Evolutionary conservation across 2,113 vertebrate species (phyloP).

Genomic region (Phasianus colchicus): DNA sequence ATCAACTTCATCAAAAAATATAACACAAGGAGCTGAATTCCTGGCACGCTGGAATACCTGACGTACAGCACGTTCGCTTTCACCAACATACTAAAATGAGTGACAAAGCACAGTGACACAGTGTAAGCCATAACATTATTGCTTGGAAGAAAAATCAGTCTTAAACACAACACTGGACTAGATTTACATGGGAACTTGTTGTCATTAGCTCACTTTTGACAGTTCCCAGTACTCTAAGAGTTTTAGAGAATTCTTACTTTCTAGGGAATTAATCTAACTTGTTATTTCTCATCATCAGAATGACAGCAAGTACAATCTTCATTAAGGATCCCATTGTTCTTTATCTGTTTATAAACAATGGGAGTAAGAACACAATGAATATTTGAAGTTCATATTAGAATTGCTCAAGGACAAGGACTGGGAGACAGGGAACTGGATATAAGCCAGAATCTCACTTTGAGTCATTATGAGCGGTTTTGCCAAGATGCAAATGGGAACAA

Average conservation of each 20-base stretch:
- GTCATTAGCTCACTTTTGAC: not conserved
- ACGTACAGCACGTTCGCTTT: conserved; percentile 93
- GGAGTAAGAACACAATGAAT: not conserved
- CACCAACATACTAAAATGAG: conserved; percentile 90
- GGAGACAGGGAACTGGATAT: not conserved
- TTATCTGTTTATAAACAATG: not conserved
- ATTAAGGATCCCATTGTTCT: not conserved
- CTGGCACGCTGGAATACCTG: conserved; percentile 95
- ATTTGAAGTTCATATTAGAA: not conserved
- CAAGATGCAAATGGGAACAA: not conserved
- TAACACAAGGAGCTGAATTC: conserved; percentile 95
- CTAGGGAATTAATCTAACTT: not conserved
- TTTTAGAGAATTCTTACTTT: not conserved
- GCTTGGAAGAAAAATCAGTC: rapidly evolving
- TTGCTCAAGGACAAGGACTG: not conserved
- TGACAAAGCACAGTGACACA: not conserved
- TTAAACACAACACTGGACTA: not conserved
- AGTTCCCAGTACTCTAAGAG: not conserved
- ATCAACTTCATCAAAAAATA: conserved; percentile 98
- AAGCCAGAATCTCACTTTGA: not conserved
- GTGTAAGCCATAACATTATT: not conserved
- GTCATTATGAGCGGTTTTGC: not conserved
- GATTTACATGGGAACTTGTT: not conserved
- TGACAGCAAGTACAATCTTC: not conserved
- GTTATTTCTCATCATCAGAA: not conserved